Conservation (phyloP, 2,797 vertebrate species). For the Fringilla coelebs region DNA sequence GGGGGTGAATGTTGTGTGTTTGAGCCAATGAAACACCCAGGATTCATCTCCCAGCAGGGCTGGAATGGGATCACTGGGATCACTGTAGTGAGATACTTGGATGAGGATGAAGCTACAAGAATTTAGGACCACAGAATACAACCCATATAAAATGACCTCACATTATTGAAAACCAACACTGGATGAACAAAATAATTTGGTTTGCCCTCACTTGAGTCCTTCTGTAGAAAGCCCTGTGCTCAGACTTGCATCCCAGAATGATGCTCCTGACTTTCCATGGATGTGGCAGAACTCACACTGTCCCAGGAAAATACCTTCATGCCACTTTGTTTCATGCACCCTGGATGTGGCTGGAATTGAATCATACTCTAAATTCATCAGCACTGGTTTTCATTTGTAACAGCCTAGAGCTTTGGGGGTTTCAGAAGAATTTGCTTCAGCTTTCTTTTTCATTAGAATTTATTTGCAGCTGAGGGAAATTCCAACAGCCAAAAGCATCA, state of each 20-base stretch:
- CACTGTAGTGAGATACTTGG: neutral
- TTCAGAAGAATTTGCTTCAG: constrained; percentile 45
- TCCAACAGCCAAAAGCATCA: constrained; percentile 16
- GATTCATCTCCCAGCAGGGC: neutral
- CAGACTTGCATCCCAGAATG: neutral
- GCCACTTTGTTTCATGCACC: neutral
- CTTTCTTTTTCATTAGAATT: constrained; percentile 46
- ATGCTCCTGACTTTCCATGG: neutral
- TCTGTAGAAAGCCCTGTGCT: neutral
- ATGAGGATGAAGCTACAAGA: neutral
- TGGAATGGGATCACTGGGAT: neutral
- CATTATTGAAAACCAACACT: neutral
- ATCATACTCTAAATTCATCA: constrained; percentile 2
- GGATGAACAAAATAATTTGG: neutral
- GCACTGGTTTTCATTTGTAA: constrained; percentile 3
- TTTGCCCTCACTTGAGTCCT: neutral
- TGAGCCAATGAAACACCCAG: neutral
- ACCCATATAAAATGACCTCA: neutral
- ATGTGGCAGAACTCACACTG: neutral
- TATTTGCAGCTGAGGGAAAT: constrained; percentile 21
- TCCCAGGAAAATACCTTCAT: neutral
- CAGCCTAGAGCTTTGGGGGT: constrained; percentile 35
- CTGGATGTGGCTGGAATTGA: constrained; percentile 12
- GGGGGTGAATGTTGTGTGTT: neutral
- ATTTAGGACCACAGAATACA: neutral